Base-by-base conservation (phyloP, 1,140 invertebrate genomes). In the Parasteatoda tepidariorum region DNA sequence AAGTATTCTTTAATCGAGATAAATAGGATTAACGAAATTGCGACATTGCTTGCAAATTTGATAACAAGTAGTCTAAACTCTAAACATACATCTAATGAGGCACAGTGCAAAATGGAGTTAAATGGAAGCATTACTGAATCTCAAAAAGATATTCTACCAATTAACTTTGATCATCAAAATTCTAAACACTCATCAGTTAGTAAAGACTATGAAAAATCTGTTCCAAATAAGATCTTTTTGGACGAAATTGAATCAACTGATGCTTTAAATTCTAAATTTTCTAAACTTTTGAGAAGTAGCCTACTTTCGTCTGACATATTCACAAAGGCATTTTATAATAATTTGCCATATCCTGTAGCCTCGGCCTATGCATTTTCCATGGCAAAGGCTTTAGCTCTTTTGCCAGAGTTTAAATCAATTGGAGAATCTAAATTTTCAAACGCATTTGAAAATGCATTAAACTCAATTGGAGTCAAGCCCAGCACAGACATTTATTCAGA, bases 301-400 rank as follows among this genome's bases (percentile, higher is more conserved):
- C 41, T 78, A n/a, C 13, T 78, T 18, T 66, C 61, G n/a, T 78
- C 74, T 26, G 26, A 41, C 3, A 54, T 55, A 22, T 78, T 78
- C 22, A 54, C 24, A 54, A 66, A 66, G 11, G 34, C 38, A 3
- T 78, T 78, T 55, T 66, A 78, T 24, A 57, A 78, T 54, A 61
- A 41, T 28, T 6, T 78, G 9, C 59, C 59, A n/a, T 13, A 59
- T 31, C 62, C 74, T 54, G 38, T 78, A 30, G 74, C 74, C 1
- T 78, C 74, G 13, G 74, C 74, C 48, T 78, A 78, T 78, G 74
- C 74, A 54, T 78, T 48, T 66, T 78, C 74, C 31, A 78, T 78
- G 74, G 61, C 59, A 7, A 78, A 78, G 66, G 61, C 59, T 22
- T 13, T 78, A 13, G n/a, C 18, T 31, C 41, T 7, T 22, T 30